phyloP scores from a whole-genome alignment of 2,888 invertebrate species.

The Campoplex nolae region DNA sequence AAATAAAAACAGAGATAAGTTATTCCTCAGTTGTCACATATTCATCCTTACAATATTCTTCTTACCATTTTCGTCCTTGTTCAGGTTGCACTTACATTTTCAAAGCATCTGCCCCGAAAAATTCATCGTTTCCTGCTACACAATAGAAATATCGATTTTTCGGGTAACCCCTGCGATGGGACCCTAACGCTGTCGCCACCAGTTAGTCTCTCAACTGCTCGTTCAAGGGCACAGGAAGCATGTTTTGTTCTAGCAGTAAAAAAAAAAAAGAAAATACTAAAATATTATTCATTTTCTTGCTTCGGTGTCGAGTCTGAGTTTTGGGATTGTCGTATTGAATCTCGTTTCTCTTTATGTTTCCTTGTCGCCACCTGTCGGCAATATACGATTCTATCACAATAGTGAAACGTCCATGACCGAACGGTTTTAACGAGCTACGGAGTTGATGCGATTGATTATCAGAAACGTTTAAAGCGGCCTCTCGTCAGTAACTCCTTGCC shows the following conservation, averaged over 20 bases:
- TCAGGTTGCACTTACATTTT: background rate
- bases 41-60: background rate
- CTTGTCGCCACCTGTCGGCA: background rate
- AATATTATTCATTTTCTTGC: background rate
- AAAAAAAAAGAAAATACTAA: background rate
- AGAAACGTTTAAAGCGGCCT: background rate
- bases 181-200: background rate
- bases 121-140: background rate
- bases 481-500: background rate
- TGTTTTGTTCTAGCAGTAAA: background rate
- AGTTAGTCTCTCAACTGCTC: constrained; percentile 3
- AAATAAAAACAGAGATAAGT: background rate
- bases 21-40: background rate
- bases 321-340: background rate
- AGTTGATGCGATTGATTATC: constrained; percentile 1
- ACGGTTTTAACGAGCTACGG: background rate
- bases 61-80: background rate
- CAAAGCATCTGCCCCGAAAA: background rate
- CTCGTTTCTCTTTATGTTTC: background rate
- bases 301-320: background rate
- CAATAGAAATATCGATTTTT: constrained; percentile 16
- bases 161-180: background rate
- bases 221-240: background rate
- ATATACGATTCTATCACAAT: background rate
- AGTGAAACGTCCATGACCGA: constrained; percentile 1